A percentile compares a stretch with the other conserved stretches of the same genome.
Evolutionary conservation across 2,113 vertebrate species (phyloP).

Genomic region (Guaruba guarouba): DNA sequence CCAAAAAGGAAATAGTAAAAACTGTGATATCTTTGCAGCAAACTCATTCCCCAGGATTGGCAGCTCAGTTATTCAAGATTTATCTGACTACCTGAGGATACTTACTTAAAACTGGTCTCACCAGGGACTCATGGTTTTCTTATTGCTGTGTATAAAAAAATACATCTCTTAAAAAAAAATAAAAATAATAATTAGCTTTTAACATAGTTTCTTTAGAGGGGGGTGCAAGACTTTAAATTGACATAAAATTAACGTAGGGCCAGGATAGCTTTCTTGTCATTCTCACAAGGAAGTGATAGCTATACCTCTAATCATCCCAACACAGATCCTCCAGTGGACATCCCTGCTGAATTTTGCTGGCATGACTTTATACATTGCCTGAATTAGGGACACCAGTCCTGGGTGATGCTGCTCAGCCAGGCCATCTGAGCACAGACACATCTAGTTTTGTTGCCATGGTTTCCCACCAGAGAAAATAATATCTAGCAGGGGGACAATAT

Average conservation of each 20-base stretch:
- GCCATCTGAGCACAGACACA: not conserved
- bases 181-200: not conserved
- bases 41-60: not conserved
- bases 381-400: not conserved
- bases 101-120: not conserved
- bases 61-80: not conserved
- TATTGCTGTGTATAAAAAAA: not conserved
- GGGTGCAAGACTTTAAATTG: not conserved
- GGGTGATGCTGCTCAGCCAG: not conserved
- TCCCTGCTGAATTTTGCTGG: not conserved
- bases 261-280: not conserved
- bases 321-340: not conserved
- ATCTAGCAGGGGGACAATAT: not conserved
- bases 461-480: not conserved
- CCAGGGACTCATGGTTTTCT: not conserved
- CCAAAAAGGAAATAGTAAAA: not conserved
- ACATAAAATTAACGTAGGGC: not conserved
- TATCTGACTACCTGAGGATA: not conserved
- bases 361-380: not conserved
- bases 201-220: not conserved
- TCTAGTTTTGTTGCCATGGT: not conserved
- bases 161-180: not conserved
- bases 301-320: rapidly evolving
- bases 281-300: not conserved
- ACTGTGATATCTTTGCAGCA: not conserved